Conservation (phyloP, 1,140 invertebrate genomes). For the Zaprionus africanus region DNA sequence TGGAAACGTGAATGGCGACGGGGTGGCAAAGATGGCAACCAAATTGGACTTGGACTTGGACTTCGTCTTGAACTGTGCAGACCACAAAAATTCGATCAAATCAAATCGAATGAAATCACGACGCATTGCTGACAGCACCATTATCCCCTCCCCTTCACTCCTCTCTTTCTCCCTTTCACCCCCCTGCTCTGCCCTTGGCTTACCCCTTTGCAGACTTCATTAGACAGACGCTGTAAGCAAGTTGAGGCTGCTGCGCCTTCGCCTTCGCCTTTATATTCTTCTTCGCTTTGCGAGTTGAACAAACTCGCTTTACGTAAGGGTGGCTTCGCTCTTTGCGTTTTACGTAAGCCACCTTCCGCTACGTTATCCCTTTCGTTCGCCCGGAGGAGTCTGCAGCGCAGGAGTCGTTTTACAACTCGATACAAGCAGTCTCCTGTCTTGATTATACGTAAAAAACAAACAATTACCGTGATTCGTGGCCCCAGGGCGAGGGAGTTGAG, state of each 20-base stretch:
- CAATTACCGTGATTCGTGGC: neutral
- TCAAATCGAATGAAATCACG: constrained; percentile 79
- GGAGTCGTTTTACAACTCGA: neutral
- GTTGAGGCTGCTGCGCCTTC: neutral
- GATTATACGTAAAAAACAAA: neutral
- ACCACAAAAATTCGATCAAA: constrained; percentile 83
- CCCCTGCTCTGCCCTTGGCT: neutral
- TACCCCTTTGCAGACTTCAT: constrained; percentile 20
- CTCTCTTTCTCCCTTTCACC: no score
- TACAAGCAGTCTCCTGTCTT: neutral
- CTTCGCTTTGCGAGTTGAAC: neutral
- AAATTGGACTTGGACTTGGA: neutral
- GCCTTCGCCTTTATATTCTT: neutral
- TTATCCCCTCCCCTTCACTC: constrained; percentile 16
- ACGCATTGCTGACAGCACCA: constrained; percentile 53
- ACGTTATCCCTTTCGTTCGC: neutral
- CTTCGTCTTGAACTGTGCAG: constrained; percentile 21
- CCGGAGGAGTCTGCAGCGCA: neutral
- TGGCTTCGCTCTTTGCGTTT: neutral
- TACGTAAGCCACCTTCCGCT: neutral
- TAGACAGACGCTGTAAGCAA: constrained; percentile 16
- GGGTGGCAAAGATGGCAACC: neutral
- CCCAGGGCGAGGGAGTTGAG: neutral
- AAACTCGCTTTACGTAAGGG: constrained; percentile 4
- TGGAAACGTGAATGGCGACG: neutral